These are phyloP conservation scores for Cephus pygmeus DNA, from an alignment of 2,888 invertebrate genomes.

Conservation along the genomic window DNA sequence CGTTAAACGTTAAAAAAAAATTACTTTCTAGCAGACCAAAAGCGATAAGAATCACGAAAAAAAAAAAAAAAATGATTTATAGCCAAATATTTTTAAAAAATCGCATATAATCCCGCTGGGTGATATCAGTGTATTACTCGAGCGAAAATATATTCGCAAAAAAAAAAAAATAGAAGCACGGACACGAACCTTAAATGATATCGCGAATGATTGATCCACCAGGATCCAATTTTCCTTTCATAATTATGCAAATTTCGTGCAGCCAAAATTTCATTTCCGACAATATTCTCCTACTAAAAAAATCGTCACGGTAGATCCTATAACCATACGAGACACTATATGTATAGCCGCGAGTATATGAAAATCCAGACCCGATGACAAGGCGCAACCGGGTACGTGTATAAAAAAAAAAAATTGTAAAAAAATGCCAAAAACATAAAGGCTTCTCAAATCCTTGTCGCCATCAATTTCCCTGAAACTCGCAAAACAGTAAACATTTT, in stretches of 20 bases:
- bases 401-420: background rate
- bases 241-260: constrained; percentile 53
- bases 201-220: constrained; percentile 50
- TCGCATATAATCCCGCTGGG: background rate
- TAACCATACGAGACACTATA: background rate
- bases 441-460: too few relatives aligned
- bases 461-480: too few relatives aligned
- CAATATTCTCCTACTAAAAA: background rate
- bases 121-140: background rate
- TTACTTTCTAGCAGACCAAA: background rate
- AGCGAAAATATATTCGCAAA: background rate
- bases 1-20: background rate
- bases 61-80: too few relatives aligned
- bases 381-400: too few relatives aligned
- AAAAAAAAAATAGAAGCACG: background rate
- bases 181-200: constrained; percentile 38
- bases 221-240: constrained; percentile 38
- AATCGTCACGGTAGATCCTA: background rate
- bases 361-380: background rate
- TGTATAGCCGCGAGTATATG: background rate
- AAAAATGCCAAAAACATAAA: background rate
- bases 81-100: too few relatives aligned
- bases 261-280: background rate
- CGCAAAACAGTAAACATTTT: too few relatives aligned
- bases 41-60: background rate